A percentile compares a stretch with the other conserved stretches of the same genome.
These are phyloP conservation scores for Apostichopus leukothele DNA, from an alignment of 53 echinoderm and acorn worm species.

Conservation along the genomic window DNA sequence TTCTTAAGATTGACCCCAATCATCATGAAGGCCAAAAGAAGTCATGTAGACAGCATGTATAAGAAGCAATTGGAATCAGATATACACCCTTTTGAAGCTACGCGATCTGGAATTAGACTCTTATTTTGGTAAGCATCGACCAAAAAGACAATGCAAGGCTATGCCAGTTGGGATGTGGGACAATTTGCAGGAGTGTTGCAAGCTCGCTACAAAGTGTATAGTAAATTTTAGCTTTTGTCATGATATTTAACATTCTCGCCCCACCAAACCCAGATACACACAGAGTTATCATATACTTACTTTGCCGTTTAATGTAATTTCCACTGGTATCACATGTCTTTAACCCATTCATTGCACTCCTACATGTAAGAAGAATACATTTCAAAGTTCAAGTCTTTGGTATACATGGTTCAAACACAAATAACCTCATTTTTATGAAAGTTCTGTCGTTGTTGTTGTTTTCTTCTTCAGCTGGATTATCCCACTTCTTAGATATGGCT, in stretches of 20 bases:
- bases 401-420: too few relatives aligned
- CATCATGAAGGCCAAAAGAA: not conserved
- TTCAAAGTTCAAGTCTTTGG: too few relatives aligned
- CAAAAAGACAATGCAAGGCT: too few relatives aligned
- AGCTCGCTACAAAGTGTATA: too few relatives aligned
- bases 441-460: not conserved
- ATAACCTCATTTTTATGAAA: not conserved
- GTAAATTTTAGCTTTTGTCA: too few relatives aligned
- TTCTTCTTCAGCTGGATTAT: conserved; percentile 71
- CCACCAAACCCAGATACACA: not conserved
- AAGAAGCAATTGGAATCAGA: not conserved
- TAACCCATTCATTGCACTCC: too few relatives aligned
- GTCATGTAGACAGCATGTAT: not conserved
- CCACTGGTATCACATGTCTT: too few relatives aligned
- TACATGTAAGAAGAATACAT: too few relatives aligned
- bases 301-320: too few relatives aligned
- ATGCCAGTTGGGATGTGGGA: too few relatives aligned
- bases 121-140: conserved; percentile 2
- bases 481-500: conserved; percentile 61
- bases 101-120: conserved; percentile 1
- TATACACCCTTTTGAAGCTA: conserved; percentile 8
- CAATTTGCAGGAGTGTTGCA: too few relatives aligned
- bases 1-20: not conserved
- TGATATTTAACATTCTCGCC: too few relatives aligned
- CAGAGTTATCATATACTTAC: not conserved